A percentile compares a stretch with the other conserved stretches of the same genome.
Evolutionary conservation across 2,888 invertebrate species (phyloP).

Genomic region (Mythimna ferrago): DNA sequence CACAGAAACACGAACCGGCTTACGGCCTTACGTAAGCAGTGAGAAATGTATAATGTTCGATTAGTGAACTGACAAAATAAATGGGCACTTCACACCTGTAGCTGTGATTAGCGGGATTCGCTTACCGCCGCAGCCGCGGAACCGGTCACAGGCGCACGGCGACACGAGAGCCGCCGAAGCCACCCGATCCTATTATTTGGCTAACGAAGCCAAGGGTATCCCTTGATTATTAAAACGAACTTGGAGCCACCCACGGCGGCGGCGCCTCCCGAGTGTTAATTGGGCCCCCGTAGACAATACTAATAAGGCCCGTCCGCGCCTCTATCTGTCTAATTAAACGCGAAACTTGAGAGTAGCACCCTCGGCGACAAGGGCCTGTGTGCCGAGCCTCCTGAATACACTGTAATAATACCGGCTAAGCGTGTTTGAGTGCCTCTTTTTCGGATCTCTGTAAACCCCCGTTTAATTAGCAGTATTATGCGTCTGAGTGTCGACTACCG

Average conservation of each 20-base stretch:
- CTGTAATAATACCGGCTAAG: conserved; percentile 90
- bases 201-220: conserved; percentile 89
- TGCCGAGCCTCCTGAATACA: conserved; percentile 89
- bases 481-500: conserved; percentile 88
- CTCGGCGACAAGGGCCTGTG: conserved; percentile 88
- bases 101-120: conserved; percentile 45
- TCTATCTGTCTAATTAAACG: conserved; percentile 91
- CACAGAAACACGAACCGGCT: conserved; percentile 13
- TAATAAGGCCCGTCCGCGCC: conserved; percentile 90
- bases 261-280: conserved; percentile 88
- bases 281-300: conserved; percentile 91
- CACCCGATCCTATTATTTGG: conserved; percentile 88
- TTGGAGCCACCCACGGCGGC: conserved; percentile 84
- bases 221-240: conserved; percentile 90
- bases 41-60: conserved; percentile 50
- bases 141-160: conserved; percentile 54
- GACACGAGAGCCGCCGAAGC: conserved; percentile 69
- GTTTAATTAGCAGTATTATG: conserved; percentile 90
- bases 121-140: conserved; percentile 27
- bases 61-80: conserved; percentile 60
- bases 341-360: conserved; percentile 91
- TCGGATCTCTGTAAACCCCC: conserved; percentile 90
- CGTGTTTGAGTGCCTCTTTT: conserved; percentile 90
- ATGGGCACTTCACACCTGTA: conserved; percentile 68
- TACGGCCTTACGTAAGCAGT: conserved; percentile 24